Conservation (phyloP, 2,113 vertebrate species). For the Myocastor coypus region DNA sequence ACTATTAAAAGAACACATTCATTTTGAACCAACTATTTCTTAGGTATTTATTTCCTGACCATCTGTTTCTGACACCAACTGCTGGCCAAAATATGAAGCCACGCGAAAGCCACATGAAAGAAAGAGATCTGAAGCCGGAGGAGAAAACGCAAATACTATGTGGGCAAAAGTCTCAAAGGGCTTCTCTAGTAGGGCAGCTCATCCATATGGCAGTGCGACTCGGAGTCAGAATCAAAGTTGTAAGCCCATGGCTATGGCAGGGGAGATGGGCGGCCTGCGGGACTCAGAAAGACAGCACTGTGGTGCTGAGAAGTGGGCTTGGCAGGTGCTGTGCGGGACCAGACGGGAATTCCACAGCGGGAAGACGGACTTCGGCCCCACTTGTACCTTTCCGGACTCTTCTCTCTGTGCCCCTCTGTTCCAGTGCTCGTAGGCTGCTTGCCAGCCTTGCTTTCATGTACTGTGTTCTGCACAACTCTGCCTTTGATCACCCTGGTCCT, state of each 20-base stretch:
- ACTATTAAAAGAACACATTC: slow-evolving; percentile 42
- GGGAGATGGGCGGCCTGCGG: background rate
- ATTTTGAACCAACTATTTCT: slow-evolving; percentile 40
- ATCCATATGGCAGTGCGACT: slow-evolving; percentile 74
- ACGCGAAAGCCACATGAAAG: slow-evolving; percentile 62
- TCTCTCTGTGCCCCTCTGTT: background rate
- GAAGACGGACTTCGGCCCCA: background rate
- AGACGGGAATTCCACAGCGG: slow-evolving; percentile 60
- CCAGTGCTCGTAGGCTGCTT: background rate
- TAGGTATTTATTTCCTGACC: slow-evolving; percentile 68
- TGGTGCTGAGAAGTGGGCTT: background rate
- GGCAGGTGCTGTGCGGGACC: slow-evolving; percentile 30
- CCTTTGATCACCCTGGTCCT: background rate
- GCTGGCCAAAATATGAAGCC: slow-evolving; percentile 38
- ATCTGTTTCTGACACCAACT: slow-evolving; percentile 56
- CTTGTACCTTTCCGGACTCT: background rate
- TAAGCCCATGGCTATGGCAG: slow-evolving; percentile 55
- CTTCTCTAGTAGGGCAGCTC: slow-evolving; percentile 50
- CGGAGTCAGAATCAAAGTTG: slow-evolving; percentile 66
- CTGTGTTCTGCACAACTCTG: background rate
- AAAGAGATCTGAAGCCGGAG: slow-evolving; percentile 41
- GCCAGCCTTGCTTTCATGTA: background rate
- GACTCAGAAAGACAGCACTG: slow-evolving; percentile 43
- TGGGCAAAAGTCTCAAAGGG: slow-evolving; percentile 58
- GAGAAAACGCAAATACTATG: slow-evolving; percentile 36